Evolutionary conservation across 2,797 vertebrate genomes (phyloP).

Genomic region (Sebastes itinus): DNA sequence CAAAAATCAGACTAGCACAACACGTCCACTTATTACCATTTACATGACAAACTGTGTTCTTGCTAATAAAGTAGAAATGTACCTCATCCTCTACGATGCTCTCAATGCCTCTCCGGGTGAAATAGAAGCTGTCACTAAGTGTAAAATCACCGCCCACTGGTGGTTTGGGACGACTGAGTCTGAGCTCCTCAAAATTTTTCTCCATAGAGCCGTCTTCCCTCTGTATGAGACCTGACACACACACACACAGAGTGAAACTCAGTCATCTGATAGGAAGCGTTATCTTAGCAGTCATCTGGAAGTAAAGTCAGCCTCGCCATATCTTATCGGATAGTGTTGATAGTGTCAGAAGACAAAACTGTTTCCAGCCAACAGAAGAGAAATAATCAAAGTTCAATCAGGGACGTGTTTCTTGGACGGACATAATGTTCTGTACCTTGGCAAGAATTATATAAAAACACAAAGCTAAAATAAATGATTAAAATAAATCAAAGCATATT

Average conservation of each 20-base stretch:
- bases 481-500: neutral
- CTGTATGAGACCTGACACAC: conserved; percentile 89
- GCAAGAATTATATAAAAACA: neutral
- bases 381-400: conserved; percentile 4
- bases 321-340: neutral
- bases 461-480: neutral
- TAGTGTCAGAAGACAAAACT: neutral
- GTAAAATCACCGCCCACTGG: conserved; percentile 86
- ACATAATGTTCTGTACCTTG: neutral
- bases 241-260: neutral
- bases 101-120: conserved; percentile 92
- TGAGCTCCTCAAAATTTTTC: conserved; percentile 88
- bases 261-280: conserved; percentile 4
- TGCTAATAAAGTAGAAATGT: neutral
- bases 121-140: conserved; percentile 94
- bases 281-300: conserved; percentile 11
- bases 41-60: neutral
- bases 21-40: neutral
- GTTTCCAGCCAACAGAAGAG: neutral
- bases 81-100: conserved; percentile 95
- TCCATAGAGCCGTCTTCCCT: conserved; percentile 91
- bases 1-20: neutral
- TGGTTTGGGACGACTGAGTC: conserved; percentile 78
- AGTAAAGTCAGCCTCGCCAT: neutral
- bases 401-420: neutral